A percentile compares a stretch with the other conserved stretches of the same genome.
phyloP scores from a whole-genome alignment of 2,888 invertebrate species.

The Rhyacophila evoluta region DNA sequence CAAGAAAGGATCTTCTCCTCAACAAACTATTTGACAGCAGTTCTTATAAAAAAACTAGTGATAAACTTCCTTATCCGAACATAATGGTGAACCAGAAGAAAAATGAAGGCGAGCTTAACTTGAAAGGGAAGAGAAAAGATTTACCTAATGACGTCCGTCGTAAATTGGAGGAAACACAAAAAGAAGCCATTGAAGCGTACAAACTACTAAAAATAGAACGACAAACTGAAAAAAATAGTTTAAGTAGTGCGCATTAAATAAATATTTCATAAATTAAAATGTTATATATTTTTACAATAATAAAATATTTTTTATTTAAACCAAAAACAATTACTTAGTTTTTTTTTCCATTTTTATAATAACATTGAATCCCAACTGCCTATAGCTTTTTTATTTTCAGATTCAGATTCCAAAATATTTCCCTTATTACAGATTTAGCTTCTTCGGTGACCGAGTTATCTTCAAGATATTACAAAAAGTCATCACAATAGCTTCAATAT shows the following conservation, averaged over 20 bases:
- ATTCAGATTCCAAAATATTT: too few species aligned
- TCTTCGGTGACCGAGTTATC: too few species aligned
- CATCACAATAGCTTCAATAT: too few species aligned
- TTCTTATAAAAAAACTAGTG: conserved; percentile 49
- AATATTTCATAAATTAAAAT: too few species aligned
- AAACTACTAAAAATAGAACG: conserved; percentile 57
- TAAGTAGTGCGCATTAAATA: neutral
- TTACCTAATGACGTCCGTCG: conserved; percentile 70
- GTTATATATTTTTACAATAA: too few species aligned
- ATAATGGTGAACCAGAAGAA: conserved; percentile 49
- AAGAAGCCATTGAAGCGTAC: conserved; percentile 72
- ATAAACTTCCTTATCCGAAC: conserved; percentile 39
- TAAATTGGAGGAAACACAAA: conserved; percentile 72
- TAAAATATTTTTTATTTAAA: too few species aligned
- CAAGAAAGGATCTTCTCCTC: conserved; percentile 73
- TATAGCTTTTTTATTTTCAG: too few species aligned
- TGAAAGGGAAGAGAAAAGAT: conserved; percentile 73
- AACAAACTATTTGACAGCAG: conserved; percentile 64
- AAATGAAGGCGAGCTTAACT: conserved; percentile 59
- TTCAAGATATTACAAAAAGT: too few species aligned
- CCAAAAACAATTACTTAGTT: too few species aligned
- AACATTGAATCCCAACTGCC: too few species aligned
- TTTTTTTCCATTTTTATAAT: too few species aligned
- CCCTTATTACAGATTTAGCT: too few species aligned
- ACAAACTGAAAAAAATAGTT: neutral